phyloP scores from a whole-genome alignment of 2,797 vertebrate species.

The Gobionotothen gibberifrons region DNA sequence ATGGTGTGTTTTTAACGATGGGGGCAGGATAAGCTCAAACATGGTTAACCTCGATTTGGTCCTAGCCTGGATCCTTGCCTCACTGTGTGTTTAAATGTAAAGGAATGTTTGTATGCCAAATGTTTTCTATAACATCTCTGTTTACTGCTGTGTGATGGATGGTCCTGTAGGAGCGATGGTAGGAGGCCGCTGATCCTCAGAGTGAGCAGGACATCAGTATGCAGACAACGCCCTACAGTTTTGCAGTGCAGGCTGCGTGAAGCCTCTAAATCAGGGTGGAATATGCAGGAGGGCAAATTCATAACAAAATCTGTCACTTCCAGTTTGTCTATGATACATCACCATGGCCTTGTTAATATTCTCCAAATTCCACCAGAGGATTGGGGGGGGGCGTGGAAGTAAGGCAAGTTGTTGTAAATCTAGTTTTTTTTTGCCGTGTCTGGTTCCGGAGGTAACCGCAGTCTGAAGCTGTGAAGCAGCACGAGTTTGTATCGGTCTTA shows the following conservation, averaged over 20 bases:
- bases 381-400: background rate
- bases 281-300: conserved; percentile 70
- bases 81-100: conserved; percentile 3
- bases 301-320: conserved; percentile 71
- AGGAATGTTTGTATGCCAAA: conserved; percentile 12
- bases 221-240: conserved; percentile 63
- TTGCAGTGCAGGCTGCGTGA: conserved; percentile 63
- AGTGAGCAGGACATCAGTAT: conserved; percentile 70
- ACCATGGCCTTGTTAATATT: conserved; percentile 61
- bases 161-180: background rate
- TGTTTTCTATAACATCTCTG: conserved; percentile 15
- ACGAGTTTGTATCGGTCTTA: conserved; percentile 64
- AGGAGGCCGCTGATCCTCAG: conserved; percentile 21
- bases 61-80: background rate
- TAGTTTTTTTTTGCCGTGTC: conserved; percentile 14
- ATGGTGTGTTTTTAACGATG: background rate
- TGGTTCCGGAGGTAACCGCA: conserved; percentile 48
- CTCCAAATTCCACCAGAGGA: conserved; percentile 51
- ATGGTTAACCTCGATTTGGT: conserved; percentile 17
- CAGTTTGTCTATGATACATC: conserved; percentile 74
- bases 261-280: conserved; percentile 66
- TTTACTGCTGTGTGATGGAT: conserved; percentile 23
- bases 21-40: background rate
- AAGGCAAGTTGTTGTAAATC: conserved; percentile 8
- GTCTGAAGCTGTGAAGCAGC: conserved; percentile 56